These are phyloP conservation scores for Macrotrachela quadricornifera DNA, from an alignment of 1,140 invertebrate genomes.

Conservation along the genomic window DNA sequence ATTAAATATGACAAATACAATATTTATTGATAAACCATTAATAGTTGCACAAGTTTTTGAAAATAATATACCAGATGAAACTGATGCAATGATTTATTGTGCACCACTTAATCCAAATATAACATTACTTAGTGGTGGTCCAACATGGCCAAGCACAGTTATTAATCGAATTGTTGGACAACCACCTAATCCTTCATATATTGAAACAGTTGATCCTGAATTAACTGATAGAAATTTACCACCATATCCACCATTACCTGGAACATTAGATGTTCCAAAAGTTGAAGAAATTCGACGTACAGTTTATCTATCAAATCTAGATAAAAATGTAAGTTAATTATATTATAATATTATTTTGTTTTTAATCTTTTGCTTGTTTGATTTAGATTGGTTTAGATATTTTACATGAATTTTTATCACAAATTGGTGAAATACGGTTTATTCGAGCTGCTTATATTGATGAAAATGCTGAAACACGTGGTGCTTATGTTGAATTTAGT, in stretches of 20 bases:
- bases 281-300: slow-evolving; percentile 6
- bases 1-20: slow-evolving; percentile 4
- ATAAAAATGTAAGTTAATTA: neutral
- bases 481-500: slow-evolving; percentile 7
- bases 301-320: slow-evolving; percentile 6
- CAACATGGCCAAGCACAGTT: slow-evolving; percentile 3
- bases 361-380: neutral
- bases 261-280: neutral
- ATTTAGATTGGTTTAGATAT: neutral
- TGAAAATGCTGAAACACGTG: neutral
- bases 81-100: slow-evolving; percentile 5
- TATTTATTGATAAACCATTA: slow-evolving; percentile 5
- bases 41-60: neutral
- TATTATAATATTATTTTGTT: too few relatives aligned
- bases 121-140: neutral
- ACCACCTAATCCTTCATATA: neutral
- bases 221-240: slow-evolving; percentile 2
- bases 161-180: slow-evolving; percentile 3
- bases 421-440: slow-evolving; percentile 9
- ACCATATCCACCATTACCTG: slow-evolving; percentile 1
- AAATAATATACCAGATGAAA: slow-evolving; percentile 7
- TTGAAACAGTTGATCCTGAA: slow-evolving; percentile 6
- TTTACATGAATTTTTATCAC: slow-evolving; percentile 6
- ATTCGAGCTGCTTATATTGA: slow-evolving; percentile 1
- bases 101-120: slow-evolving; percentile 1